Evolutionary conservation across 1,140 invertebrate species (phyloP).

Genomic region (Dermatophagoides farinae): DNA sequence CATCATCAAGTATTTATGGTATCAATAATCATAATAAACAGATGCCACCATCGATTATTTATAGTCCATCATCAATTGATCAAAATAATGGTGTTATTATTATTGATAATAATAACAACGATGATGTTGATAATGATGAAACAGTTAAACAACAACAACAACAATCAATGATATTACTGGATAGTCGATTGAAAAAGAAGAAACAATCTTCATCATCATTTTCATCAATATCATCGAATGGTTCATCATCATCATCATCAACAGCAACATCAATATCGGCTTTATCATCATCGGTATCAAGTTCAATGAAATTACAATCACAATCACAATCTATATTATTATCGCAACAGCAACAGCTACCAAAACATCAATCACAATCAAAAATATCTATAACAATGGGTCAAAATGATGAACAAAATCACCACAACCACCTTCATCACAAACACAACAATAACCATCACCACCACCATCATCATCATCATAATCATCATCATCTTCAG

Average conservation of each 20-base stretch:
- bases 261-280: not conserved
- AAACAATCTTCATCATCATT: not conserved
- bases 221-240: not conserved
- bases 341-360: not conserved
- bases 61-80: not conserved
- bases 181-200: not conserved
- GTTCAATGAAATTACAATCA: not conserved
- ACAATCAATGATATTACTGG: not conserved
- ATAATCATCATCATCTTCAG: not conserved
- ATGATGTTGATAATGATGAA: not conserved
- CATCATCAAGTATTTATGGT: too few species aligned
- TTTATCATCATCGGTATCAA: not conserved
- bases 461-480: not conserved
- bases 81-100: not conserved
- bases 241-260: constrained; percentile 3
- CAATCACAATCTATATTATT: not conserved
- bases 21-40: too few species aligned
- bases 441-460: not conserved
- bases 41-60: too few species aligned
- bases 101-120: not conserved
- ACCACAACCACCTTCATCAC: not conserved
- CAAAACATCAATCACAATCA: not conserved
- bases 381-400: not conserved
- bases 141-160: not conserved
- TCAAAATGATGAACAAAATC: not conserved